Percentiles rank a stretch among this genome's conserved stretches.
phyloP scores from a whole-genome alignment of 64 coral and sea anemone species.

The Hydrozoanthus tunicans region DNA sequence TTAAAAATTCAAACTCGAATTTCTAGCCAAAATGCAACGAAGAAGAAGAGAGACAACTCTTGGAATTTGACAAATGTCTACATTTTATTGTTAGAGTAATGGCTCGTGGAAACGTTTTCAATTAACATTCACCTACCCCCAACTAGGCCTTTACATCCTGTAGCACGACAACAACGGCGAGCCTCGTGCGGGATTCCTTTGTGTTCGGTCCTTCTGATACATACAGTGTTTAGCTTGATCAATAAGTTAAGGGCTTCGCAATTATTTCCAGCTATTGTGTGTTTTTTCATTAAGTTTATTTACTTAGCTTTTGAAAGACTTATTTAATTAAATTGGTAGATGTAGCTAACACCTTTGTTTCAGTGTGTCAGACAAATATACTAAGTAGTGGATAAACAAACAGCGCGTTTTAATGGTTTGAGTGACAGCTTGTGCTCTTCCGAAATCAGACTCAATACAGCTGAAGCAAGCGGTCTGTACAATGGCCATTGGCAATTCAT shows the following conservation, averaged over 20 bases:
- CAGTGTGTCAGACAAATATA: conserved; percentile 40
- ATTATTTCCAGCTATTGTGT: conserved; percentile 89
- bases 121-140: conserved; percentile 57
- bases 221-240: conserved; percentile 52
- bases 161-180: conserved; percentile 4
- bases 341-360: conserved; percentile 56
- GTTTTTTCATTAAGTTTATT: conserved; percentile 93
- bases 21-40: background rate
- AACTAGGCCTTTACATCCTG: conserved; percentile 63
- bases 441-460: conserved; percentile 45
- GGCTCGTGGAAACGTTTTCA: conserved; percentile 54
- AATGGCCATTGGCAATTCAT: conserved; percentile 12
- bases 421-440: conserved; percentile 53
- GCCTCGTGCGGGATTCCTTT: conserved; percentile 39
- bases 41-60: background rate
- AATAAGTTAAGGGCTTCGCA: conserved; percentile 59
- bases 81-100: conserved; percentile 52
- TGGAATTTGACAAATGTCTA: conserved; percentile 58
- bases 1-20: background rate
- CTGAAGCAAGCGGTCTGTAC: conserved; percentile 3
- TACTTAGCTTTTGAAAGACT: conserved; percentile 79
- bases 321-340: conserved; percentile 93
- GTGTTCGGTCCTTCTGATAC: conserved; percentile 7
- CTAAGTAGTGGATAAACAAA: conserved; percentile 60
- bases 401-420: conserved; percentile 55